Base-by-base conservation (phyloP, 2,797 vertebrate species). In the Cynopterus sphinx region DNA sequence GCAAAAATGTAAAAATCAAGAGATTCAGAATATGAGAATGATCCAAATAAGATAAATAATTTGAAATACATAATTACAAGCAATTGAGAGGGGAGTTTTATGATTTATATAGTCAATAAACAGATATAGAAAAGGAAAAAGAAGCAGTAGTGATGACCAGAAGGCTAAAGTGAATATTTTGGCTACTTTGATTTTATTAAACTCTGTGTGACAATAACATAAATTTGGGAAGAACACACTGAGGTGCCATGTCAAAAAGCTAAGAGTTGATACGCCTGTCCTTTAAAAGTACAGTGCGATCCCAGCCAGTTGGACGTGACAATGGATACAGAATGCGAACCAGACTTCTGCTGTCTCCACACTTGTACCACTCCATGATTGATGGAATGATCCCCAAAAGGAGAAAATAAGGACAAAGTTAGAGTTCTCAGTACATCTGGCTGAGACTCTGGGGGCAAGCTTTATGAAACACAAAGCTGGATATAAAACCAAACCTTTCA, bases 271-370 rank as follows among this genome's bases (percentile, higher is more conserved):
- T 83, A 94, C 7, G 82, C 43, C 70, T 87, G 68, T 86, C 83
- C 74, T 96, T 96, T 95, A 65, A 91, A 79, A 95, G 91, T 39
- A 71, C 93, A 55, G 55, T n/a, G 65, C 63, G 78, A 83, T 46
- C 82, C 79, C 87, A 89, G 95, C 93, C 95, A 97, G 93, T 31
- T 98, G 93, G 96, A 88, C 55, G 46, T 95, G 95, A 97, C 90
- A 84, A 84, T 39, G 74, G 94, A 92, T 92, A 84, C 39, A 85
- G 95, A 97, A 95, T 94, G 93, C 77, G 95, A 97, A 97, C 90
- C 95, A 95, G 95, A 97, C 95, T 89, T 95, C 31, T 77, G 78
- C 92, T 43, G 81, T 95, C 91, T 96, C 96, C 85, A 97, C 77
- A 68, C 78, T 79, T 22, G 90, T 84, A 89, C 95, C 82, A 94